phyloP scores from a whole-genome alignment of 2,888 invertebrate species.

The Dioctria linearis region DNA sequence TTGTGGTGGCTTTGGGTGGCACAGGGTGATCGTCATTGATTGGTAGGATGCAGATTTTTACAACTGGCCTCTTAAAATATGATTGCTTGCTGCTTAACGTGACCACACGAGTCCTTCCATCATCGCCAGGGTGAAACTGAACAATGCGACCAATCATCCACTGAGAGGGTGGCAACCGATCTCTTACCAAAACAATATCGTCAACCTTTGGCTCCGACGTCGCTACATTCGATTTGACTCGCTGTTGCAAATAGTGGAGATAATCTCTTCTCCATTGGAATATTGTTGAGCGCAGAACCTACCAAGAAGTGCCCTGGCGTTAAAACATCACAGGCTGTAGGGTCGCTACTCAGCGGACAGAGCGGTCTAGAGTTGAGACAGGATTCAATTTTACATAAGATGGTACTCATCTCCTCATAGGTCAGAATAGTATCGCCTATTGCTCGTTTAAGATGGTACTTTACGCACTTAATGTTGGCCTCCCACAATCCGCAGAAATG shows the following conservation, averaged over 20 bases:
- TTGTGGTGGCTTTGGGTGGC: too few relatives aligned
- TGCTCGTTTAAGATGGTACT: background rate
- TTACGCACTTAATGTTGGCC: background rate
- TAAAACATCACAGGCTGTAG: too few relatives aligned
- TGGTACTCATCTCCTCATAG: background rate
- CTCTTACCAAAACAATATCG: background rate
- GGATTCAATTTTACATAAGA: background rate
- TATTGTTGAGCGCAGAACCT: too few relatives aligned
- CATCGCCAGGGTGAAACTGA: background rate
- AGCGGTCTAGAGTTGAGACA: background rate
- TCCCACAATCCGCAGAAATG: constrained; percentile 1
- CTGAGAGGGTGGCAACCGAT: background rate
- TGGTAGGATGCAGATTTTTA: background rate
- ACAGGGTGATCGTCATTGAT: background rate
- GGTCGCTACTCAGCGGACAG: too few relatives aligned
- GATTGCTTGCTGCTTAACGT: background rate
- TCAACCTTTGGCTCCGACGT: background rate
- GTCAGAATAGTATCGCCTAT: background rate
- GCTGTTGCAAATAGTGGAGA: background rate
- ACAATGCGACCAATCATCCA: background rate
- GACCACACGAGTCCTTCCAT: background rate
- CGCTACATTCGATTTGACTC: background rate
- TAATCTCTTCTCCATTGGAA: background rate
- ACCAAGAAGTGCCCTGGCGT: too few relatives aligned
- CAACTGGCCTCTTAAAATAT: background rate